These are phyloP conservation scores for Neodiprion lecontei DNA, from an alignment of 1,140 invertebrate genomes.

Conservation along the genomic window DNA sequence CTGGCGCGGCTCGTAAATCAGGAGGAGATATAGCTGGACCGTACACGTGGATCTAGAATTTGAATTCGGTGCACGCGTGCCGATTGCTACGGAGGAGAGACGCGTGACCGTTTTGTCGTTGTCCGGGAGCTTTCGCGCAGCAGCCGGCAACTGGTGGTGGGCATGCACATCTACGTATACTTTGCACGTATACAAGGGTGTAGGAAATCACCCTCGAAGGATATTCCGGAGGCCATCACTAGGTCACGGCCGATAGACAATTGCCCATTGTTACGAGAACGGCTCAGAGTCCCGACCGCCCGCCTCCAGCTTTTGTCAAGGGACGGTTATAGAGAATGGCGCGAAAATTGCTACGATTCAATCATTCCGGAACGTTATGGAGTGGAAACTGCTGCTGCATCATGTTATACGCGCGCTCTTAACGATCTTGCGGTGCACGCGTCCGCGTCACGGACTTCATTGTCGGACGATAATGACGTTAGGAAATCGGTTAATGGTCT, in stretches of 20 bases:
- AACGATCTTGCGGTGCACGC: conserved; percentile 39
- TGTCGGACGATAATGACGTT: conserved; percentile 33
- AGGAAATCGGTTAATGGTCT: conserved; percentile 27
- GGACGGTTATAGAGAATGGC: not conserved
- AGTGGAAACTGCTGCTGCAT: conserved; percentile 41
- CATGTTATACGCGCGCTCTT: conserved; percentile 35
- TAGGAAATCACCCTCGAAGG: conserved; percentile 26
- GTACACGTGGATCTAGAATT: conserved; percentile 29
- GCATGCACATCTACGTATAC: conserved; percentile 18
- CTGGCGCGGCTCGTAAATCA: conserved; percentile 24
- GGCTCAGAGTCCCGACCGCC: not conserved
- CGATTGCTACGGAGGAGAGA: conserved; percentile 45
- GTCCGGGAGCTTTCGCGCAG: conserved; percentile 7
- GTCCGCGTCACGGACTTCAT: conserved; percentile 25
- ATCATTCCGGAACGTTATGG: conserved; percentile 32
- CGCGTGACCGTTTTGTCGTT: conserved; percentile 51
- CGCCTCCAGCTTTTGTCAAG: not conserved
- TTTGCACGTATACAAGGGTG: not conserved
- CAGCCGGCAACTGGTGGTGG: conserved; percentile 28
- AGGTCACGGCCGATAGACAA: conserved; percentile 8
- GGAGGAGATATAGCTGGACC: conserved; percentile 32
- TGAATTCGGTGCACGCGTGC: conserved; percentile 46
- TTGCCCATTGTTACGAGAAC: not conserved
- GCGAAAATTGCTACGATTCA: conserved; percentile 4
- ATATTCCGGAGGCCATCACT: conserved; percentile 12